Evolutionary conservation across 2,113 vertebrate species (phyloP), one percentile per base, ranked within the genome.

Genomic region (Platichthys flesus): DNA sequence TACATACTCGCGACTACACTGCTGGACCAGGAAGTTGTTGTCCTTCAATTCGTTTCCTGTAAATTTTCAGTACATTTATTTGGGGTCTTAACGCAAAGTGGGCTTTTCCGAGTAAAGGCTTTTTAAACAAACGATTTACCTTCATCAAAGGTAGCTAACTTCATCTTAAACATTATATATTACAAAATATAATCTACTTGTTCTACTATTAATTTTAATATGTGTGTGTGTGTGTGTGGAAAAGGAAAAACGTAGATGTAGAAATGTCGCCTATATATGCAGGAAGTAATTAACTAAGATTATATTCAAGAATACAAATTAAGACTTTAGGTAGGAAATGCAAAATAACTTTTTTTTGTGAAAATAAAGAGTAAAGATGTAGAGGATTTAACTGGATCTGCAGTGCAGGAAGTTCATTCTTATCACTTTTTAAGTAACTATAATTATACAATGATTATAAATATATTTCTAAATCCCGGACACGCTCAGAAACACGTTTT

Each of bases 1-100:
- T 28, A 54, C 24, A 9, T 3, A 58, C 24, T 5, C 23, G 47
- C 14, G 6, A 18, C 47, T 15, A 59, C 4, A 16, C 58, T 5
- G 14, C 40, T 66, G 59, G 3, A 73, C 35, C 21, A 81, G 67
- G 76, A 88, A 70, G 72, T 74, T 88, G 69, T 78, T 89, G 72
- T 78, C 42, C 59, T 77, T 77, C 61, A 75, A 76, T 60, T 68
- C 28, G 3, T 55, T 71, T 62, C 28, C 61, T 79, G 67, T 77
- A 12, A 24, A 66, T 81, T 64, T 60, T 10, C 21, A 5, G 5
- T 26, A 20, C 60, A 69, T 81, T 67, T 85, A 76, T 76, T 78
- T 73, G 78, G n/a, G 15, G 59, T 76, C 58, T 69, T 64, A 60
- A 78, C 79, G 78, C 64, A 76, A 76, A 83, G 79, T 78, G 76